phyloP scores from a whole-genome alignment of 1,140 invertebrate species.

The Pseudobourletiella spinata region DNA sequence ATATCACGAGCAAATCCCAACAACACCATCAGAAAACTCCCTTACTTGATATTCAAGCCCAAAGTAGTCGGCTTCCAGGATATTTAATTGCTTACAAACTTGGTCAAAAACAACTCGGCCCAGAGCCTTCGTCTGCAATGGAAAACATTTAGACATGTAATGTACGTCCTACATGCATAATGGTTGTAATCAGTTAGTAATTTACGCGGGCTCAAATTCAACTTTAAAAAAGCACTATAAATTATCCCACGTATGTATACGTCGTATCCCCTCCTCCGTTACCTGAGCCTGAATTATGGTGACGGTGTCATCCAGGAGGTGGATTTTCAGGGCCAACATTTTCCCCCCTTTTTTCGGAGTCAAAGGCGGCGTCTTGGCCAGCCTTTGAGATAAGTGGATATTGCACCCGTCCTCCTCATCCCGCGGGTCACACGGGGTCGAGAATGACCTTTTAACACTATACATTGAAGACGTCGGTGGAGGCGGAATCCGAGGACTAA shows the following conservation, averaged over 20 bases:
- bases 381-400: slow-evolving; percentile 1
- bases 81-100: slow-evolving; percentile 88
- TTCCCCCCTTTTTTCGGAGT: slow-evolving; percentile 19
- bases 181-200: too few species aligned
- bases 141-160: slow-evolving; percentile 32
- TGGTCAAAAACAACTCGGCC: slow-evolving; percentile 91
- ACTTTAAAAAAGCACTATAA: too few species aligned
- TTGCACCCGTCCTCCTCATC: slow-evolving; percentile 1
- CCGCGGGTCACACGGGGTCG: slow-evolving; percentile 16
- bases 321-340: slow-evolving; percentile 27
- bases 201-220: too few species aligned
- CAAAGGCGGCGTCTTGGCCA: slow-evolving; percentile 22
- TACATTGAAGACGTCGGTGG: not conserved
- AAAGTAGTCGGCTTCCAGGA: slow-evolving; percentile 96
- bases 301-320: slow-evolving; percentile 31
- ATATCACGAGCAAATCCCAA: not conserved
- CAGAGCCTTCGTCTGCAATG: slow-evolving; percentile 83
- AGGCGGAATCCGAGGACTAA: not conserved
- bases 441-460: slow-evolving; percentile 22
- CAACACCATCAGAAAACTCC: not conserved
- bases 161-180: not conserved
- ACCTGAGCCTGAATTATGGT: slow-evolving; percentile 36
- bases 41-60: slow-evolving; percentile 88
- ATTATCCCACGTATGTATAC: too few species aligned
- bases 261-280: too few species aligned